Evolutionary conservation across 2,113 vertebrate genomes (phyloP).

Genomic region (Microtus pennsylvanicus): DNA sequence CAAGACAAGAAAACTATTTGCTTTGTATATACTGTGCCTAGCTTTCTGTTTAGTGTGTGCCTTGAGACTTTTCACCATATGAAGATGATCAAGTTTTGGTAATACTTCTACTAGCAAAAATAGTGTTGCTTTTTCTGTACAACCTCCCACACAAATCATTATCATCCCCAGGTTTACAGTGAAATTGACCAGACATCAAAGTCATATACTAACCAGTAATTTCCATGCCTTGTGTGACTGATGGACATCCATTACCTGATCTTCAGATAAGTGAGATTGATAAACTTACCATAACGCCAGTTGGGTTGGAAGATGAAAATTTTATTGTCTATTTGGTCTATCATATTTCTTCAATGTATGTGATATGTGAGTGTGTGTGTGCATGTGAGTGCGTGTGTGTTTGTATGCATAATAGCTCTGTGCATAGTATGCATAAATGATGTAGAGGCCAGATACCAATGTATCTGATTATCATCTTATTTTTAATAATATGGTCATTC

Average conservation of each 20-base stretch:
- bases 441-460: neutral
- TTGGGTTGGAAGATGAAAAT: neutral
- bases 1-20: neutral
- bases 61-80: neutral
- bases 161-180: neutral
- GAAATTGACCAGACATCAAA: neutral
- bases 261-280: neutral
- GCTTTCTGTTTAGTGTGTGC: neutral
- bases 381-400: neutral
- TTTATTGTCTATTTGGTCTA: neutral
- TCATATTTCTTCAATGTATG: neutral
- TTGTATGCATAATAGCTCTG: neutral
- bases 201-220: neutral
- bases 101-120: neutral
- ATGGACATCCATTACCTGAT: neutral
- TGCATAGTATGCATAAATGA: neutral
- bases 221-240: neutral
- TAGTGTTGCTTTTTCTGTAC: neutral
- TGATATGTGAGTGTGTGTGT: neutral
- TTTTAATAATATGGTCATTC: neutral
- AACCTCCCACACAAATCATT: neutral
- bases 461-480: neutral
- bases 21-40: neutral
- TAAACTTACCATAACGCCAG: neutral
- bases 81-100: neutral